These are phyloP conservation scores for Notoglanidium macrostoma DNA, from an alignment of 2,797 vertebrate genomes.

Conservation along the genomic window DNA sequence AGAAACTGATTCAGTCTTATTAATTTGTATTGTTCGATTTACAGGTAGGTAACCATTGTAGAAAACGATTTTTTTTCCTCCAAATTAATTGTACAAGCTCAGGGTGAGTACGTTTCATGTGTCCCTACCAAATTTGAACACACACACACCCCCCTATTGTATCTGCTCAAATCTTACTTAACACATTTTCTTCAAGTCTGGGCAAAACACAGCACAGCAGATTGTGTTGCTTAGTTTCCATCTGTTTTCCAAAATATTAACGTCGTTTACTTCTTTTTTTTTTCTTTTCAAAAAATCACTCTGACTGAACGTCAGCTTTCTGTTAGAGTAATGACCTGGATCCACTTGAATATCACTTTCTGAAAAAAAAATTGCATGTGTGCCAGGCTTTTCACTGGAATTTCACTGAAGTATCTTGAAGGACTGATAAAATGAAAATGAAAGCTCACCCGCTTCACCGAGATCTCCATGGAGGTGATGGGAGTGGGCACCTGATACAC, in stretches of 20 bases:
- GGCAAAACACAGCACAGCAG: background rate
- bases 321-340: background rate
- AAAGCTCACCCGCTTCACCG: constrained; percentile 88
- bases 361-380: background rate
- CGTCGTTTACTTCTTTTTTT: background rate
- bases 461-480: constrained; percentile 91
- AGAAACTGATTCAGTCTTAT: background rate
- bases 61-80: background rate
- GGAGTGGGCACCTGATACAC: constrained; percentile 79
- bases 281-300: background rate
- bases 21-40: background rate
- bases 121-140: background rate
- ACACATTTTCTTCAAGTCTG: background rate
- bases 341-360: background rate
- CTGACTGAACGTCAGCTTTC: background rate
- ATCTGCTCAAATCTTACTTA: background rate
- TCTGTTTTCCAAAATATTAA: background rate
- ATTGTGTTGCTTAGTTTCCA: background rate
- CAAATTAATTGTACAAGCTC: background rate
- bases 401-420: background rate
- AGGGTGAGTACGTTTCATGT: background rate
- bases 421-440: background rate
- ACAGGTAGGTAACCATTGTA: background rate
- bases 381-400: background rate
- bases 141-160: background rate